These are phyloP conservation scores for Cyphomyrus discorhynchus DNA, from an alignment of 2,113 vertebrate species.

Conservation along the genomic window DNA sequence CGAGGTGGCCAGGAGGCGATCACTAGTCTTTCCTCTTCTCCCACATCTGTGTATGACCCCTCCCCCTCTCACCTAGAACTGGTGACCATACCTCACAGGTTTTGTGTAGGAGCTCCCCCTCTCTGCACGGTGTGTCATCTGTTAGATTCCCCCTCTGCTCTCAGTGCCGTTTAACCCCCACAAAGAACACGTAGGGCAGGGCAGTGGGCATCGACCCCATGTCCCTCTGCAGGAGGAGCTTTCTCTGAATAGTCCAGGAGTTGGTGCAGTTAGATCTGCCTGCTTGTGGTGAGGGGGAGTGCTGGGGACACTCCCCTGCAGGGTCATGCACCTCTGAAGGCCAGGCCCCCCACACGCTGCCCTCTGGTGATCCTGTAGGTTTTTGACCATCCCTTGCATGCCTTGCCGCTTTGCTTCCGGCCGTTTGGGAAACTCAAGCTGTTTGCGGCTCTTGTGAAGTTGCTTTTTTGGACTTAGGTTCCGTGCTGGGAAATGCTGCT, in stretches of 20 bases:
- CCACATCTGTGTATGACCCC: background rate
- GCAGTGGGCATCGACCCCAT: background rate
- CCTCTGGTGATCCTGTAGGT: background rate
- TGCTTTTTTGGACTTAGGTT: background rate
- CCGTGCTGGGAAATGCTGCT: background rate
- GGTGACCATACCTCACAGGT: background rate
- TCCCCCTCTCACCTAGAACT: background rate
- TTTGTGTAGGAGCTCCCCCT: background rate
- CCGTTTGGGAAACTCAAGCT: background rate
- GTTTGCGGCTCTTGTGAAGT: background rate
- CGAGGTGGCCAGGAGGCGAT: background rate
- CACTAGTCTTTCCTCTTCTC: background rate
- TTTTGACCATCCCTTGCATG: background rate
- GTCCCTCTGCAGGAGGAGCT: background rate
- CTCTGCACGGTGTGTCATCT: background rate
- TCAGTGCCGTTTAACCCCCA: background rate
- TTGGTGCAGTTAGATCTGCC: background rate
- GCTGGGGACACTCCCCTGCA: background rate
- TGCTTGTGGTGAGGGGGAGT: background rate
- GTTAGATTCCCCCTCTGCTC: background rate
- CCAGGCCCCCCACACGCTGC: background rate
- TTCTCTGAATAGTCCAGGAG: background rate
- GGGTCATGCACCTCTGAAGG: background rate
- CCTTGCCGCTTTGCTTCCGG: background rate
- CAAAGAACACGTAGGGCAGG: background rate